These are phyloP conservation scores for Streblospio benedicti DNA, from an alignment of 1,140 invertebrate genomes.

Conservation along the genomic window DNA sequence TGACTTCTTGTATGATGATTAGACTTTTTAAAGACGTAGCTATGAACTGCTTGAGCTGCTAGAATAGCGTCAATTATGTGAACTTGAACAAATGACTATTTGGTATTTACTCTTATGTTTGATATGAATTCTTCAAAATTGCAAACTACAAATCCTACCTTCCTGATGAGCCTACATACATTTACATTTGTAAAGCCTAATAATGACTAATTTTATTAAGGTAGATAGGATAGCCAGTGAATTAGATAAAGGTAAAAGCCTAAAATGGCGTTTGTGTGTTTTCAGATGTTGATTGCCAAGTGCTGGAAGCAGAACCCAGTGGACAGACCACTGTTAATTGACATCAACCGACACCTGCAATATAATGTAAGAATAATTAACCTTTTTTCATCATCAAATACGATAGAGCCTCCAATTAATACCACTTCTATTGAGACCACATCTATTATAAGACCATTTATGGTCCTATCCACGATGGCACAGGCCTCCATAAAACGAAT, in stretches of 20 bases:
- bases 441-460: neutral
- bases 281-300: conserved; percentile 31
- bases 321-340: conserved; percentile 32
- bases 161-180: neutral
- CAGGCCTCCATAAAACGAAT: conserved; percentile 12
- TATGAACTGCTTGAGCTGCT: too few species aligned
- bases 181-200: neutral
- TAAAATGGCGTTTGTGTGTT: neutral
- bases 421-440: neutral
- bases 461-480: neutral
- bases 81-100: too few species aligned
- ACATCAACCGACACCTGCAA: conserved; percentile 32
- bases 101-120: neutral
- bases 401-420: neutral
- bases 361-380: conserved; percentile 20
- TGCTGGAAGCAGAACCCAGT: conserved; percentile 35
- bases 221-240: neutral
- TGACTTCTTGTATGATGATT: too few species aligned
- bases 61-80: too few species aligned
- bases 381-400: too few species aligned
- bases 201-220: neutral
- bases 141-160: neutral
- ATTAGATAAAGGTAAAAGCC: too few species aligned
- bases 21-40: too few species aligned
- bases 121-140: neutral